These are phyloP conservation scores for Pandemis heparana DNA, from an alignment of 2,888 invertebrate species.

Conservation along the genomic window DNA sequence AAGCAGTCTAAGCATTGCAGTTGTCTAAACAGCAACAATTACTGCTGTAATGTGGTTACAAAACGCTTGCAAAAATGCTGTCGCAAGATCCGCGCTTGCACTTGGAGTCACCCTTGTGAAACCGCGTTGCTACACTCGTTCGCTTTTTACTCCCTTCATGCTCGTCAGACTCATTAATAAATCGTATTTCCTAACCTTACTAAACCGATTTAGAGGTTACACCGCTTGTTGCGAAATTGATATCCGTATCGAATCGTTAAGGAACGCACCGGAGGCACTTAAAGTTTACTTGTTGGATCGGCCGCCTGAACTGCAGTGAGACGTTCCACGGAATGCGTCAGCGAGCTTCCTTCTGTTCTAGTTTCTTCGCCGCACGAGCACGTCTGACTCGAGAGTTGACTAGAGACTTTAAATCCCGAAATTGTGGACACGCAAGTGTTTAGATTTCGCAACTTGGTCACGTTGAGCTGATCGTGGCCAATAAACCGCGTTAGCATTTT, in stretches of 20 bases:
- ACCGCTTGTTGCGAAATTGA: slow-evolving; percentile 71
- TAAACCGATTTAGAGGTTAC: slow-evolving; percentile 65
- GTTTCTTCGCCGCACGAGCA: slow-evolving; percentile 3
- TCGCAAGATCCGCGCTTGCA: slow-evolving; percentile 73
- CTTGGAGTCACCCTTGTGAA: slow-evolving; percentile 76
- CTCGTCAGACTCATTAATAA: slow-evolving; percentile 74
- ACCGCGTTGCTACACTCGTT: slow-evolving; percentile 68
- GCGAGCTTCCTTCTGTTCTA: slow-evolving; percentile 15
- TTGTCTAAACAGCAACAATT: slow-evolving; percentile 59
- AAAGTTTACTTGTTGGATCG: not conserved
- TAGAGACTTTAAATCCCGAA: slow-evolving; percentile 24
- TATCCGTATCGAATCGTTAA: slow-evolving; percentile 50
- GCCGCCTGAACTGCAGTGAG: not conserved
- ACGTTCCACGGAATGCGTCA: not conserved
- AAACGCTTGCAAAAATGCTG: slow-evolving; percentile 76
- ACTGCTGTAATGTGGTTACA: slow-evolving; percentile 60
- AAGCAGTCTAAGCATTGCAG: slow-evolving; percentile 53
- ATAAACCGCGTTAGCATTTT: slow-evolving; percentile 48
- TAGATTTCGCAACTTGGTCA: slow-evolving; percentile 61
- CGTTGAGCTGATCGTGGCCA: slow-evolving; percentile 60
- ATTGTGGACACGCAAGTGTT: slow-evolving; percentile 31
- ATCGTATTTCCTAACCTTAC: slow-evolving; percentile 69
- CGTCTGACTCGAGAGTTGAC: not conserved
- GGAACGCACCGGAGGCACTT: not conserved
- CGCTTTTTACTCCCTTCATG: slow-evolving; percentile 75